Percentiles rank a stretch among this genome's conserved stretches.
Conservation (phyloP, 2,797 vertebrate species). For the Helarctos malayanus region DNA sequence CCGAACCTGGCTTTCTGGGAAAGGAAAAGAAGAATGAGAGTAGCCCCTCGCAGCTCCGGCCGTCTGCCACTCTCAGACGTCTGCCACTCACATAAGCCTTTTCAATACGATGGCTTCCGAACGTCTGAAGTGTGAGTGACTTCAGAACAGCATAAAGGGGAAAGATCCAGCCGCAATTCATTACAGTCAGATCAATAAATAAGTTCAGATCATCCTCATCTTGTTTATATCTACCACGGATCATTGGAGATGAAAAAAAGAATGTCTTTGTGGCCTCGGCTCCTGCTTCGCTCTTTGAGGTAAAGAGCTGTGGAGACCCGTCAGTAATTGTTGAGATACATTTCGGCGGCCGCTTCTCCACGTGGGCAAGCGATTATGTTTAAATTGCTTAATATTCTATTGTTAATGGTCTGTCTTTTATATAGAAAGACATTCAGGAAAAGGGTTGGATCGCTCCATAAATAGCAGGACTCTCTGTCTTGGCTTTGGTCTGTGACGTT, state of each 20-base stretch:
- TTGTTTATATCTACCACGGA: neutral
- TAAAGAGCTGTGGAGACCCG: neutral
- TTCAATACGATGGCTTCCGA: conserved; percentile 45
- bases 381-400: conserved; percentile 75
- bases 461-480: conserved; percentile 80
- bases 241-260: neutral
- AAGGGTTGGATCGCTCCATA: conserved; percentile 58
- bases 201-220: neutral
- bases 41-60: neutral
- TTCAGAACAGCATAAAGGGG: neutral
- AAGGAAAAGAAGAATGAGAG: conserved; percentile 10
- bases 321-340: conserved; percentile 36
- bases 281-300: conserved; percentile 62
- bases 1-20: conserved; percentile 22
- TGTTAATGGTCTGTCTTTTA: conserved; percentile 66
- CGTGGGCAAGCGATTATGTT: conserved; percentile 38
- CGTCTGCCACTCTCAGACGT: neutral
- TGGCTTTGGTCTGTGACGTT: conserved; percentile 83
- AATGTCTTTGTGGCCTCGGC: neutral
- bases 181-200: neutral
- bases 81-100: neutral
- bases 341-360: conserved; percentile 69
- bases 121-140: neutral
- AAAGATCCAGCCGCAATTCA: conserved; percentile 22
- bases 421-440: conserved; percentile 61